Evolutionary conservation across 1,140 invertebrate species (phyloP), one percentile per base, ranked within the genome.

Genomic region (Coptotermes formosanus): DNA sequence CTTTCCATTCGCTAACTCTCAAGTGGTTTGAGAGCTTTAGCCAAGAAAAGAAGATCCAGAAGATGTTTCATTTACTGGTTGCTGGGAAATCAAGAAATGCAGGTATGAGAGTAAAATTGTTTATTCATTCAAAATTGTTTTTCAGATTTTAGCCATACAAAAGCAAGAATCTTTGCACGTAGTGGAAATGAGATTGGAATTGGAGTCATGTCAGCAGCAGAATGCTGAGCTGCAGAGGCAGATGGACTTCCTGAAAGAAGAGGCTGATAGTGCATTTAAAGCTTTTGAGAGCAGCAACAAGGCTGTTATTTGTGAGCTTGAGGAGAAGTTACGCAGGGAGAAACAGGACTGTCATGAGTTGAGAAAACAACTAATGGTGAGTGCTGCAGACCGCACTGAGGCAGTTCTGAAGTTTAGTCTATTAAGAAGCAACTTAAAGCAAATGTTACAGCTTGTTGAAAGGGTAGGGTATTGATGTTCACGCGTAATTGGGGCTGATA

Each of bases 281-380:
- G n/a, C n/a, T 3, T 8, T 75, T 2, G 64, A 75, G n/a, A 30
- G 6, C 14, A 75, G 64, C n/a, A 75, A 75, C n/a, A 75, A 75
- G n/a, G 64, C 64, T 75, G 25, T 75, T 75, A 30, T 75, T 75
- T 30, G 64, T 12, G 64, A 75, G 64, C 64, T 75, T 6, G 64
- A 75, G n/a, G 64, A 75, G 25, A 75, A 75, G 64, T 75, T 75
- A 30, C 64, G n/a, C 64, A 44, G 82, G 23, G 82, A 83, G 44
- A 83, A 83, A 83, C 43, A 83, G 82, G 48, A 83, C 7, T 45
- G 48, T 83, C 23, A 83, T 0, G n/a, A 45, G 82, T 83, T 44
- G 43, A 25, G 82, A 8, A 25, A 25, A 52, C 43, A 19, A 6
- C n/a, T 83, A 19, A 43, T 83, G 43, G 43, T 83, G 32, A 83